phyloP scores from a whole-genome alignment of 2,113 vertebrate genomes.

The Bos indicus region DNA sequence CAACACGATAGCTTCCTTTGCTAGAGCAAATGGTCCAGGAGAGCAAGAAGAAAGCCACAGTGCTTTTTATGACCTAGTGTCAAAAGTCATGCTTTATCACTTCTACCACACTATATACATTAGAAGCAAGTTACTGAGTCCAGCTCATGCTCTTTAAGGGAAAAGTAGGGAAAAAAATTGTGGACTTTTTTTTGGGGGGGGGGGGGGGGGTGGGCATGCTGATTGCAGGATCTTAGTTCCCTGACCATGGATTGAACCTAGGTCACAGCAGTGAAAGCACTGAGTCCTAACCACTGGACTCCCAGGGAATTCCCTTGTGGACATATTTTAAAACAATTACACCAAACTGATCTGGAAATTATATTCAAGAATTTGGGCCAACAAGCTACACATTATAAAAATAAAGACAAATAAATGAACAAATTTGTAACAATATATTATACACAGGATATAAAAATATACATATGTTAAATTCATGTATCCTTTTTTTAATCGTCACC shows the following conservation, averaged over 20 bases:
- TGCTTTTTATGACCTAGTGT: not conserved
- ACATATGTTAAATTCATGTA: not conserved
- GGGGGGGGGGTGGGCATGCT: not conserved
- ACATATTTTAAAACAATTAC: not conserved
- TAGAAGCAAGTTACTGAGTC: not conserved
- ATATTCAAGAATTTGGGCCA: not conserved
- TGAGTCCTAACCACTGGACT: not conserved
- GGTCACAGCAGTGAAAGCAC: not conserved
- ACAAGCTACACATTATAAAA: not conserved
- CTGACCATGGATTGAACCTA: not conserved
- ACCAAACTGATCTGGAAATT: not conserved
- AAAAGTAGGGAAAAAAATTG: not conserved
- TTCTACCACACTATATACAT: not conserved
- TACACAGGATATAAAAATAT: not conserved
- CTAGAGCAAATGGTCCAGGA: not conserved
- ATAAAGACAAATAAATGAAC: not conserved
- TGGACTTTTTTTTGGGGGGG: not conserved
- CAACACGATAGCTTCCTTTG: not conserved
- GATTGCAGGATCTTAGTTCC: not conserved
- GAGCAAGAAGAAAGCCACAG: not conserved
- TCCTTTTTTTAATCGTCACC: not conserved
- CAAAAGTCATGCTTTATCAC: not conserved
- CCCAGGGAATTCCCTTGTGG: not conserved
- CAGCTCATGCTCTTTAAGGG: not conserved
- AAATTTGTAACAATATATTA: not conserved